Base-by-base conservation (phyloP, 2,113 vertebrate genomes). In the Myotis yumanensis region DNA sequence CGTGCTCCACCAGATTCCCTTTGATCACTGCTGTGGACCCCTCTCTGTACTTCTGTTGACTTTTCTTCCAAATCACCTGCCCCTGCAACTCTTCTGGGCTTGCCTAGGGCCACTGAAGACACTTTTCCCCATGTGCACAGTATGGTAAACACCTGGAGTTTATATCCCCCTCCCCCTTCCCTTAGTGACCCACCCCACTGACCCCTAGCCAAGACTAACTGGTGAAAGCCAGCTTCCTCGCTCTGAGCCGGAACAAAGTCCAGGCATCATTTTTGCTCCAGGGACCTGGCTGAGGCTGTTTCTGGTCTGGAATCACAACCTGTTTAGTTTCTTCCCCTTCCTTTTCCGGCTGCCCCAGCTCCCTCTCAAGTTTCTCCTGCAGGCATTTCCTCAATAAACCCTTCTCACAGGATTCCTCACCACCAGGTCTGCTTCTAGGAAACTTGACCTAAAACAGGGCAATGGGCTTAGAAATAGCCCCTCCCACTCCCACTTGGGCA, bases 101-200 rank as follows among this genome's bases (percentile, higher is more conserved):
- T 48, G 17, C 54, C 25, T 7, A 23, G 72, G 46, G 59, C 32
- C 30, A 7, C 6, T 25, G 5, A 91, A 40, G 73, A 46, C 17
- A 51, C 64, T 64, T 28, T 71, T 11, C 51, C 32, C 22, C 30
- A 4, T 0, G 0, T 22, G 35, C 64, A 79, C 30, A 72, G 40
- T 16, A 23, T 18, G 20, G 32, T 48, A 69, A 80, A 66, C 2
- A 43, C 14, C 37, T 80, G 71, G 62, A 48, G 23, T 57, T 40
- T 28, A 12, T 12, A 25, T 3, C 1, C 6, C 64, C 18, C 1
- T 43, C 11, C 22, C n/a, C 54, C 7, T 2, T 51, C 5, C 20
- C 43, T 43, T 43, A 43, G 7, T 0, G 14, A 54, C n/a, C 25
- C 28, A 40, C 16, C 43, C 51, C 32, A 10, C 40, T 30, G 71